Evolutionary conservation across 2,113 vertebrate species (phyloP).

Genomic region (Melanerpes aurifrons): DNA sequence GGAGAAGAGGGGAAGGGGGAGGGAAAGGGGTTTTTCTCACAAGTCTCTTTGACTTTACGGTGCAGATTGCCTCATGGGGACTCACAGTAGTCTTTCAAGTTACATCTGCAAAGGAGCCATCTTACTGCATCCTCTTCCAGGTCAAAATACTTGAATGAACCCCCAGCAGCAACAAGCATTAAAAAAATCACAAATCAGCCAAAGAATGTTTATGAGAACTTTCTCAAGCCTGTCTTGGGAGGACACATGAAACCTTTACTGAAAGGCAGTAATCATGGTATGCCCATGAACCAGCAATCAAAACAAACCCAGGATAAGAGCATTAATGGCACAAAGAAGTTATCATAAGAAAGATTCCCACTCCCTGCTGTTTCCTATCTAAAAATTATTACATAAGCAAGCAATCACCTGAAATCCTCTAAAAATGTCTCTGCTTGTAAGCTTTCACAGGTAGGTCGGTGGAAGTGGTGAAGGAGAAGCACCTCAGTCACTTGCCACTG

Average conservation of each 20-base stretch:
- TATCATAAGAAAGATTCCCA: not conserved
- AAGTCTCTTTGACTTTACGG: not conserved
- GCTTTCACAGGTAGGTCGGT: not conserved
- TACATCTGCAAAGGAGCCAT: not conserved
- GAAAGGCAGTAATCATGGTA: not conserved
- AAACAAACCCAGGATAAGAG: fast-evolving
- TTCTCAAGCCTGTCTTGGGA: not conserved
- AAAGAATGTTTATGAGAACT: not conserved
- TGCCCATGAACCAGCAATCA: not conserved
- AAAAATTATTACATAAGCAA: not conserved
- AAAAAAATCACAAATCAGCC: not conserved
- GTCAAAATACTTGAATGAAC: not conserved
- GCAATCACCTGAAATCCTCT: not conserved
- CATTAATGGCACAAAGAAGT: not conserved
- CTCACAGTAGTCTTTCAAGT: fast-evolving
- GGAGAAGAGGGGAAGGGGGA: too few relatives aligned
- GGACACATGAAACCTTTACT: not conserved
- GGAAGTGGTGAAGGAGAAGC: not conserved
- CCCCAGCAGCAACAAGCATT: fast-evolving
- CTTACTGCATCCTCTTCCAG: not conserved
- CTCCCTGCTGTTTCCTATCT: not conserved
- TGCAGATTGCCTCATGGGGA: fast-evolving
- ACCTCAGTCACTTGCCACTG: not conserved
- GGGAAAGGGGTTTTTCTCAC: not conserved
- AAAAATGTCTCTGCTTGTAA: not conserved